These are phyloP conservation scores for Stomorhina lunata DNA, from an alignment of 2,888 invertebrate species.

Conservation along the genomic window DNA sequence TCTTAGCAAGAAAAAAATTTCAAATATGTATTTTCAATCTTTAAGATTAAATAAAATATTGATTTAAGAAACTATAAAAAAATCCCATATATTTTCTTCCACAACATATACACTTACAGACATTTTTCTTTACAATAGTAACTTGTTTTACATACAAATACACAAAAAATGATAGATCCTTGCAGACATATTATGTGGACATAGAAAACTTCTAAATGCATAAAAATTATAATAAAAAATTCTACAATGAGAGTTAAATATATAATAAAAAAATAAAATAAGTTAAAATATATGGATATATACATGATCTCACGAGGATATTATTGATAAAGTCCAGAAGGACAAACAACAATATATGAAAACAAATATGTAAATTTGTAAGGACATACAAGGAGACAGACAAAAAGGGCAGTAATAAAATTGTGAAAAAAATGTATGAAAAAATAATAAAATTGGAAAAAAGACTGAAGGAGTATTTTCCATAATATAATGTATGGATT, in stretches of 20 bases:
- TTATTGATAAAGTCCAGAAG: constrained; percentile 63
- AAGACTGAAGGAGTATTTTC: constrained; percentile 38
- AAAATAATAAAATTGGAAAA: neutral
- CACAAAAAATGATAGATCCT: constrained; percentile 17
- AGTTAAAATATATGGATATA: neutral
- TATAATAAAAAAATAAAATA: neutral
- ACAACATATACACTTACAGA: too few species aligned
- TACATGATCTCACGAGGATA: constrained; percentile 54
- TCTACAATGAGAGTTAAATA: neutral
- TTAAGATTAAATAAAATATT: constrained; percentile 25
- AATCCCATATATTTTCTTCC: neutral
- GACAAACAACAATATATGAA: constrained; percentile 36
- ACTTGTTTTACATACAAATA: constrained; percentile 1
- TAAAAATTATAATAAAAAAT: constrained; percentile 24
- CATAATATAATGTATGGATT: constrained; percentile 41
- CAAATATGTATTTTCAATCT: neutral
- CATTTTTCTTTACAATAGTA: too few species aligned
- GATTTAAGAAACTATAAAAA: constrained; percentile 36
- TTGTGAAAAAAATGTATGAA: neutral
- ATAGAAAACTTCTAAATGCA: constrained; percentile 45
- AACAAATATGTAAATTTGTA: neutral
- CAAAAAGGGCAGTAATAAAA: constrained; percentile 25
- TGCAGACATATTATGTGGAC: constrained; percentile 42
- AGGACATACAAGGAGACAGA: neutral
- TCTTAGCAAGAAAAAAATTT: neutral